Conservation (phyloP, 1,140 invertebrate genomes). For the Leguminivora glycinivorella region DNA sequence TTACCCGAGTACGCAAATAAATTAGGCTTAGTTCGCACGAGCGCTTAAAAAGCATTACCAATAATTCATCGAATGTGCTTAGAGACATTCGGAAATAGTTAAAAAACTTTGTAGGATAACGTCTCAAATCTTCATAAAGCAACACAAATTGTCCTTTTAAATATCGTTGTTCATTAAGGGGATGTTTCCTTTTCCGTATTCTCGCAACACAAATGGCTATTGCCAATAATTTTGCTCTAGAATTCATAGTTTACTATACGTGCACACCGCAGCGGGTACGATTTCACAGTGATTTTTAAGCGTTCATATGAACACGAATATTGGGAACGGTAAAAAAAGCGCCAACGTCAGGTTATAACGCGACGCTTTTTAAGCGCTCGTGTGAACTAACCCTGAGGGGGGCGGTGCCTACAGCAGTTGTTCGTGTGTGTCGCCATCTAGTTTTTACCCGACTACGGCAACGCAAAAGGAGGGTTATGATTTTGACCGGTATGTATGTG, state of each 20-base stretch:
- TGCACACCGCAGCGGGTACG: conserved; percentile 24
- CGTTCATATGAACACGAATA: too few relatives aligned
- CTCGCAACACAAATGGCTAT: conserved; percentile 29
- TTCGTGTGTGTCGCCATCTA: too few relatives aligned
- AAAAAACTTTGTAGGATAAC: conserved; percentile 12
- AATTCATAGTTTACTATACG: conserved; percentile 25
- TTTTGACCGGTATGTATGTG: too few relatives aligned
- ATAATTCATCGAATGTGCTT: conserved; percentile 29
- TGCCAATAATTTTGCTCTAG: conserved; percentile 28
- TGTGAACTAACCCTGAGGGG: too few relatives aligned
- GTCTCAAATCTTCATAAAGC: conserved; percentile 30
- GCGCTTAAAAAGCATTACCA: too few relatives aligned
- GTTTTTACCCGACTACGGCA: too few relatives aligned
- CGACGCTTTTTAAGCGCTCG: too few relatives aligned
- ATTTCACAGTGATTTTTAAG: conserved; percentile 22
- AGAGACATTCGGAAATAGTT: conserved; percentile 28
- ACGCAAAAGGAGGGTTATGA: too few relatives aligned
- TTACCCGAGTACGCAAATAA: conserved; percentile 16
- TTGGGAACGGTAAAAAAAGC: too few relatives aligned
- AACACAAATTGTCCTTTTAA: conserved; percentile 29
- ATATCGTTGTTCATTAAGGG: conserved; percentile 27
- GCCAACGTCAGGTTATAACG: conserved; percentile 26
- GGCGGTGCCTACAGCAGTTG: too few relatives aligned
- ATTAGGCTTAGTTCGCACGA: too few relatives aligned
- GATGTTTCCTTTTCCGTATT: conserved; percentile 30